Conservation (phyloP, 2,797 vertebrate species). For the Parauchenoglanis ngamensis region DNA sequence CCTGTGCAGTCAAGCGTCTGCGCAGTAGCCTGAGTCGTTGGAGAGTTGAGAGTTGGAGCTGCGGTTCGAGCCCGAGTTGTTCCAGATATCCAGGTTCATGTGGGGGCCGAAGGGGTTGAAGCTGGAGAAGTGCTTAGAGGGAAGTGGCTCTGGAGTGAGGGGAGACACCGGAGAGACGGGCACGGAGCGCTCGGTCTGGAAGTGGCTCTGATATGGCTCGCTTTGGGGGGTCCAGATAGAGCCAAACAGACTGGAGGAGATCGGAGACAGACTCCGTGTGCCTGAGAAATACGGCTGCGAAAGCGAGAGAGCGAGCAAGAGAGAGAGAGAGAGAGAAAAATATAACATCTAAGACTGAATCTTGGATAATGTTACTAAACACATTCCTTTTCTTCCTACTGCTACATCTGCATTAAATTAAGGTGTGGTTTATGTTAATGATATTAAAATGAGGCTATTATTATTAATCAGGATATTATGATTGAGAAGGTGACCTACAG, state of each 20-base stretch:
- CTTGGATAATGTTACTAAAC: not conserved
- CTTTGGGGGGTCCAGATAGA: constrained; percentile 98
- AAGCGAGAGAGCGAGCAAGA: no score
- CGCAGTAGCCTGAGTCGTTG: constrained; percentile 95
- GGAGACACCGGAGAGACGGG: constrained; percentile 77
- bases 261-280: constrained; percentile 95
- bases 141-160: constrained; percentile 74
- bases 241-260: constrained; percentile 98
- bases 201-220: constrained; percentile 88
- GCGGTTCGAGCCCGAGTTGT: constrained; percentile 89
- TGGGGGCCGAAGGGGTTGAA: constrained; percentile 96
- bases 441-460: not conserved
- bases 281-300: constrained; percentile 92
- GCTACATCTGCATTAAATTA: not conserved
- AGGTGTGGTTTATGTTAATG: not conserved
- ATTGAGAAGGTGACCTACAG: not conserved
- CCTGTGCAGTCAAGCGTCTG: constrained; percentile 71
- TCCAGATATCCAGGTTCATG: constrained; percentile 99
- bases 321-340: not conserved
- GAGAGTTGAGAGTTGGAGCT: constrained; percentile 91
- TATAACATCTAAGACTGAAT: not conserved
- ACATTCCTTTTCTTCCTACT: not conserved
- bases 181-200: constrained; percentile 74
- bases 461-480: not conserved
- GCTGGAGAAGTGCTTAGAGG: constrained; percentile 85